Evolutionary conservation across 2,113 vertebrate genomes (phyloP), one percentile per base, ranked within the genome.

Genomic region (Triplophysa siluroides): DNA sequence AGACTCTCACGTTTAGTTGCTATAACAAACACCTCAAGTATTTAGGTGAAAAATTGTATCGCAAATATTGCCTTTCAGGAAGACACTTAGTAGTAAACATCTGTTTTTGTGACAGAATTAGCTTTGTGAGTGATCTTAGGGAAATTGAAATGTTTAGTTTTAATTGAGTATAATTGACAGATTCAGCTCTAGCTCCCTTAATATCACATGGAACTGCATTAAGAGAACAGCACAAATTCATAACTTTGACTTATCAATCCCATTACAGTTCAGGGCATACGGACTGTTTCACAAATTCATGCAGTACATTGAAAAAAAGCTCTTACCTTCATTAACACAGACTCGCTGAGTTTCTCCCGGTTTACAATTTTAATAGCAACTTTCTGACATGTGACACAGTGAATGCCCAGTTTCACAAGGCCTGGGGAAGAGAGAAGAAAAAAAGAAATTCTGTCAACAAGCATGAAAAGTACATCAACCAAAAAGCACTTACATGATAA

Each of bases 361-460:
- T 99, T 99, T 91, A 99, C 97, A 43, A 99, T 99, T 93, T 99
- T 99, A 92, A 99, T 96, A 81, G 98, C 98, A 0, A 99, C 97
- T 92, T 99, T 99, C 93, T 98, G 97, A 93, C 97, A 98, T 0
- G 98, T 99, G 92, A 99, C 98, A 91, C 98, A 99, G 91, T 99
- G 98, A 86, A 99, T 88, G 56, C 96, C 98, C 78, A 99, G 93
- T 91, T 99, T 99, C 91, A 99, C 98, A 70, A 99, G 93, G 69
- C 98, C 98, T 99, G 91, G 70, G 54, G 56, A 68, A 26, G 64
- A 3, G 38, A 56, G 29, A 72, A 33, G 60, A 26, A 67, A 43
- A 78, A 81, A 62, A 47, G 21, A 43, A 63, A 60, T 67, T 50
- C 72, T 41, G 67, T 78, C 72, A 83, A 23, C 74, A 75, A 78